Evolutionary conservation across 2,113 vertebrate genomes (phyloP).

Genomic region (Pelecanoides urinatrix): DNA sequence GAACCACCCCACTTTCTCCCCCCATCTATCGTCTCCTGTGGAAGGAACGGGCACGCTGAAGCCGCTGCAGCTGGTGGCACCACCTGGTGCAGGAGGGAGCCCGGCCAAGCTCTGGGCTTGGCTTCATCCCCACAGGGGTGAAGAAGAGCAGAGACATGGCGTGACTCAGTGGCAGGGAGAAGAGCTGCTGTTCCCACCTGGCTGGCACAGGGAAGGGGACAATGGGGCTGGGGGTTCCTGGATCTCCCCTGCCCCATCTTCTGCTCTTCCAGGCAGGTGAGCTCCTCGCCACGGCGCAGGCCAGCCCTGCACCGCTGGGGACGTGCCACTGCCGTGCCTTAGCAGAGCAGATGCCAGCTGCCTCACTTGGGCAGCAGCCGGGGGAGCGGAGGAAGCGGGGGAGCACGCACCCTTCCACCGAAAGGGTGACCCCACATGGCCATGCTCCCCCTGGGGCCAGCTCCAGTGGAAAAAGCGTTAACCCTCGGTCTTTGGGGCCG

Average conservation of each 20-base stretch:
- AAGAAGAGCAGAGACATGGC: not conserved
- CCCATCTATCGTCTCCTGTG: not conserved
- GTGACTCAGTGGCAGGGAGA: fast-evolving
- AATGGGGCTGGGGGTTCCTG: fast-evolving
- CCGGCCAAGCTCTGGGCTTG: fast-evolving
- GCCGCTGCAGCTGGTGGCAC: not conserved
- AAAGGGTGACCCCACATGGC: fast-evolving
- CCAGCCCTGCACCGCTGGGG: not conserved
- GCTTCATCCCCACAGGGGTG: not conserved
- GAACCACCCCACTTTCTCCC: fast-evolving
- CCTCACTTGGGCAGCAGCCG: not conserved
- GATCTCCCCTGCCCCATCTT: not conserved
- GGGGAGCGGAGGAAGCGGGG: not conserved
- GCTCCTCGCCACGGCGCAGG: fast-evolving
- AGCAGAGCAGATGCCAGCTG: not conserved
- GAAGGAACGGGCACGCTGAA: not conserved
- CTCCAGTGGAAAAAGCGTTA: fast-evolving
- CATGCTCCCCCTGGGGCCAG: not conserved
- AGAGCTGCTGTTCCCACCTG: not conserved
- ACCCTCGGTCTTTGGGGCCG: fast-evolving
- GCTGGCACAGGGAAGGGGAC: not conserved
- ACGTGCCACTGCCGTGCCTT: not conserved
- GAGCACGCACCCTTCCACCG: not conserved
- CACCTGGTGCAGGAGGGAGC: not conserved
- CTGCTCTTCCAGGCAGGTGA: fast-evolving